phyloP scores from a whole-genome alignment of 2,797 vertebrate genomes.

The Glyptemys insculpta region DNA sequence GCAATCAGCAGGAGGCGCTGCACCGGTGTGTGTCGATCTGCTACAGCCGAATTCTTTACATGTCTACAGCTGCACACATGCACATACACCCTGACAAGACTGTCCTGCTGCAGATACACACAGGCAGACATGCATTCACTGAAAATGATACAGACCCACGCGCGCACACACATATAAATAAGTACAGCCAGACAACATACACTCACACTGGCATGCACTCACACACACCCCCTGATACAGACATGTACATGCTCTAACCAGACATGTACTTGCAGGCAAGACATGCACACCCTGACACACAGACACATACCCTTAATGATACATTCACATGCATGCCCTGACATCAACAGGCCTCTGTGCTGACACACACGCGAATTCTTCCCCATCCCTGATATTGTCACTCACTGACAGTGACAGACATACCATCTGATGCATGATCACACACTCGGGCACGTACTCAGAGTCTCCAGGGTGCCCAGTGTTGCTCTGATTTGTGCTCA shows the following conservation, averaged over 20 bases:
- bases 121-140: rapidly evolving
- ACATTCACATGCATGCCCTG: neutral
- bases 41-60: neutral
- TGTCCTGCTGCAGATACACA: neutral
- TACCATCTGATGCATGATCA: neutral
- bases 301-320: neutral
- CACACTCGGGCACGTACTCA: rapidly evolving
- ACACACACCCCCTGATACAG: neutral
- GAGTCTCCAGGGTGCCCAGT: neutral
- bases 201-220: neutral
- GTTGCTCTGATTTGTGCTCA: neutral
- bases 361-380: neutral
- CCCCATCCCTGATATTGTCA: rapidly evolving
- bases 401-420: neutral
- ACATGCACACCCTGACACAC: rapidly evolving
- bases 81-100: neutral
- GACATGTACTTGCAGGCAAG: neutral
- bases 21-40: too few species aligned
- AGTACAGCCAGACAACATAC: neutral
- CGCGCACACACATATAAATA: neutral
- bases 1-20: too few species aligned
- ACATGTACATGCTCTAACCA: neutral
- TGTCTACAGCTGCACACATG: neutral
- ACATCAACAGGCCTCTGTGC: neutral
- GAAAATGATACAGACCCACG: neutral